phyloP scores from a whole-genome alignment of 2,113 vertebrate genomes.

The Azemiops feae region DNA sequence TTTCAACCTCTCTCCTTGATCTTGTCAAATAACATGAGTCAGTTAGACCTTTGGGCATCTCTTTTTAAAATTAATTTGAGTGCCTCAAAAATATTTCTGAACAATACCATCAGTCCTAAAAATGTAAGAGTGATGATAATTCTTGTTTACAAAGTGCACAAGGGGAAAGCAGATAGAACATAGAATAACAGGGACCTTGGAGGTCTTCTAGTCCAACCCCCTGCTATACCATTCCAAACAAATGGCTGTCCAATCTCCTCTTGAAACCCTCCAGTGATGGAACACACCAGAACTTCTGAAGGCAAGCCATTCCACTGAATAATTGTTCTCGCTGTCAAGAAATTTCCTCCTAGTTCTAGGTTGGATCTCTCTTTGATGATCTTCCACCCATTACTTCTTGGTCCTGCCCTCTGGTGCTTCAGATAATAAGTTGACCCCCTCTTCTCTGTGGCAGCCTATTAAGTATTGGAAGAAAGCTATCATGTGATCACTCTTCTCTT shows the following conservation, averaged over 20 bases:
- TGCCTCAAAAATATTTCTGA: background rate
- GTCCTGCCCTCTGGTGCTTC: background rate
- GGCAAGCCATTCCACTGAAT: background rate
- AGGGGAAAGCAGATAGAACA: background rate
- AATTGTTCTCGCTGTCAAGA: background rate
- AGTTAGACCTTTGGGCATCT: background rate
- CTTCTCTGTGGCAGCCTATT: background rate
- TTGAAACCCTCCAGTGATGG: background rate
- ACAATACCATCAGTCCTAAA: background rate
- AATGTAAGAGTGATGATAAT: background rate
- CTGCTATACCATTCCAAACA: background rate
- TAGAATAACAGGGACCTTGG: background rate
- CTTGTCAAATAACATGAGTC: background rate
- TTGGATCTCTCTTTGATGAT: background rate
- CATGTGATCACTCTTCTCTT: background rate
- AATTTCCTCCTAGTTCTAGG: background rate
- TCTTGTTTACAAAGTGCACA: background rate
- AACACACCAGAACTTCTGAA: background rate
- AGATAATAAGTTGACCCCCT: background rate
- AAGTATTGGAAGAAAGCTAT: background rate
- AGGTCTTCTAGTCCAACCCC: background rate
- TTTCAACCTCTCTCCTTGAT: background rate
- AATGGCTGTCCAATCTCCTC: background rate
- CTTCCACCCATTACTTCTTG: background rate
- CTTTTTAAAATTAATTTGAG: background rate